Evolutionary conservation across 2,797 vertebrate genomes (phyloP), one percentile per base, ranked within the genome.

Genomic region (Malacoraja senta): DNA sequence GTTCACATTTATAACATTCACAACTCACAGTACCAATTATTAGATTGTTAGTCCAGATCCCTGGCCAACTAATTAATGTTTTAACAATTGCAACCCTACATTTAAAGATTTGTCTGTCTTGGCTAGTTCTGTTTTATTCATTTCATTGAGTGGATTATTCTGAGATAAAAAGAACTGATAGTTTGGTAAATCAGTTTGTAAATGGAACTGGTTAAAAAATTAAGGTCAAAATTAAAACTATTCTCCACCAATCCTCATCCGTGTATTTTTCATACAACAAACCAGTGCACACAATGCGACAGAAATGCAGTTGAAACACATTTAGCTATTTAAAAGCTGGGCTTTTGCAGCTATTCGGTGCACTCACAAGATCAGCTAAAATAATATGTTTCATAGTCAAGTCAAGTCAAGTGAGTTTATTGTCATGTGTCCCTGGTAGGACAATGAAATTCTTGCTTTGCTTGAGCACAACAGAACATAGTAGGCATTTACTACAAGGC

Each of bases 191-290:
- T 88, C 29, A 68, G 61, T 32, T 32, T 63, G 65, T 9, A 88
- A 88, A 68, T 88, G 61, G n/a, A 19, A 88, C 7, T 65, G 29
- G 17, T 88, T 88, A n/a, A 88, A 88, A 65, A 21, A 65, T 65
- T 88, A 63, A 88, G 84, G 17, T 68, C 61, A 88, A 88, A 15
- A 88, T 68, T 88, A 63, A n/a, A 88, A 63, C 63, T 68, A 68
- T 8, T 21, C n/a, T 68, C 8, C 65, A 88, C 63, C 29, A 65
- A 65, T 86, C 58, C 8, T 6, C 32, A 79, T 61, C 4, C 32
- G 4, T 86, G 58, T 15, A 53, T 15, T 32, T 65, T 26, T 21
- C 53, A 84, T 26, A 84, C 44, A 61, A 4, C 26, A 29, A 24
- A 58, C 32, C 61, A 35, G 61, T 21, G 68, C 65, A 88, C 21